Evolutionary conservation across 2,888 invertebrate species (phyloP), one percentile per base, ranked within the genome.

Genomic region (Acleris cristana): DNA sequence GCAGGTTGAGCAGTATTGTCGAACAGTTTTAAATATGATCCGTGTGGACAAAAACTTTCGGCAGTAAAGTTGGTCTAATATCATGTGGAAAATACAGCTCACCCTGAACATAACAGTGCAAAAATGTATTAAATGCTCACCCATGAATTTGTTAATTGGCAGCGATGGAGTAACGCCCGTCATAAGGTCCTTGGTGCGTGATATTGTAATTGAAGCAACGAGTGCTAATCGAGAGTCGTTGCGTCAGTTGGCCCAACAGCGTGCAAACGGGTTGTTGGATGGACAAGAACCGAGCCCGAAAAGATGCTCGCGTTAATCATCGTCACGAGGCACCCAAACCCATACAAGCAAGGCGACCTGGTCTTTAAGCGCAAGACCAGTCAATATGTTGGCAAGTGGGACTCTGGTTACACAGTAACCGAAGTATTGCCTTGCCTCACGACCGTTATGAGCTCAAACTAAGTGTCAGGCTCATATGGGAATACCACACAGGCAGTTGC

Each of bases 1-100:
- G 18, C 63, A 63, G 48, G 63, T 56, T 23, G 63, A 63, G 26
- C 54, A 55, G 19, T 63, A 63, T 30, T 63, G 63, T 19, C 30
- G 63, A 26, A 63, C 63, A 5, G 30, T 55, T 26, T 45, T 60
- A n/a, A 60, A 60, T 18, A 60, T 60, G 60, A 16, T 60, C 10
- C 18, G 60, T 16, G n/a, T 60, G 8, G 60, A 60, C 34, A 26
- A 14, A 16, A 51, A 49, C n/a, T 21, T 34, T 26, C n/a, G 23
- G 14, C 16, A 57, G 8, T 14, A 57, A 16, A 19, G 4, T 7
- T 57, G 57, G 57, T 44, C 57, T 44, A 44, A 19, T 21, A 44
- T 34, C 44, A 26, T 57, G n/a, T 57, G 52, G 62, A 53, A 54
- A 21, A 23, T 62, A 23, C 52, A 53, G 51, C 21, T 52, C 8